Evolutionary conservation across 1,140 invertebrate species (phyloP).

Genomic region (Microplitis mediator): DNA sequence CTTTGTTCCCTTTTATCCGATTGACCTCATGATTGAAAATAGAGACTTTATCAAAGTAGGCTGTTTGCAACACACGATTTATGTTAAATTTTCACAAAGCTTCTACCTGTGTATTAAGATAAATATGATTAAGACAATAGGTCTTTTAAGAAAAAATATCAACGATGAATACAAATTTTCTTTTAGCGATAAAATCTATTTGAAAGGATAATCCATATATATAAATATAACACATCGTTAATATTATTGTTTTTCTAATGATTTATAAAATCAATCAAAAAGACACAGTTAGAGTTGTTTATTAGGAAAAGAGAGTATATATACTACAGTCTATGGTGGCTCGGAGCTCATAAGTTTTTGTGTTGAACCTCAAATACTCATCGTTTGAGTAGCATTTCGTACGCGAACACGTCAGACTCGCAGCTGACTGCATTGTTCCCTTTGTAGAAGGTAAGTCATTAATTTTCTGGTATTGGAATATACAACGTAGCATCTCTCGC

Average conservation of each 20-base stretch:
- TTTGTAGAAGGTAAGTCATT: conserved; percentile 23
- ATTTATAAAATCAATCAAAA: conserved; percentile 23
- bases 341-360: not conserved
- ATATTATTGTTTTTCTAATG: not conserved
- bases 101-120: no score
- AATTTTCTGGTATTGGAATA: conserved; percentile 20
- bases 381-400: not conserved
- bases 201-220: no score
- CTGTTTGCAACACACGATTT: no score
- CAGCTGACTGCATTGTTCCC: conserved; percentile 28
- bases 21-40: no score
- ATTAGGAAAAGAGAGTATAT: not conserved
- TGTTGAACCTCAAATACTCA: not conserved
- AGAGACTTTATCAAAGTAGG: no score
- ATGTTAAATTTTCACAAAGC: no score
- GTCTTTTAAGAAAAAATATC: no score
- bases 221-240: not conserved
- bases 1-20: no score
- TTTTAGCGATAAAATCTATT: no score
- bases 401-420: not conserved
- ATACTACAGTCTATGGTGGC: not conserved
- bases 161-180: no score
- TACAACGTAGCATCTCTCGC: not conserved
- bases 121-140: no score
- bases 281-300: not conserved